phyloP scores from a whole-genome alignment of 2,888 invertebrate genomes.

The Eupithecia abbreviata region DNA sequence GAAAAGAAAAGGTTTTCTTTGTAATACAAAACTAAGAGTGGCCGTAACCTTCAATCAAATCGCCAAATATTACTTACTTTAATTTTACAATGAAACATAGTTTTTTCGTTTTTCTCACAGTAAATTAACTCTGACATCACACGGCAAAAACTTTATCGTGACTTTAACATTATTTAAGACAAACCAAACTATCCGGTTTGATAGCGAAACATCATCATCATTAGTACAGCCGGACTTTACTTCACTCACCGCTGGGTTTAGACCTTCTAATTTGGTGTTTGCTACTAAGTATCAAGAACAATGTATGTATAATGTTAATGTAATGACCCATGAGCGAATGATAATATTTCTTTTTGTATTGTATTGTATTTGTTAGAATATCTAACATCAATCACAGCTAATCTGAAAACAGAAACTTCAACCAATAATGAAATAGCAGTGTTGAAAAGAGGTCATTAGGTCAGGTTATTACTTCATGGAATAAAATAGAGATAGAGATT shows the following conservation, averaged over 20 bases:
- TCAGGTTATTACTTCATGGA: too few relatives aligned
- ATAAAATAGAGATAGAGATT: too few relatives aligned
- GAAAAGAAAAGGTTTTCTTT: background rate
- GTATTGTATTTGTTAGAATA: too few relatives aligned
- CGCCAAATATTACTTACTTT: conserved; percentile 7
- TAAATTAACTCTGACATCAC: conserved; percentile 37
- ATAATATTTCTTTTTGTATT: too few relatives aligned
- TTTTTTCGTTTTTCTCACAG: conserved; percentile 39
- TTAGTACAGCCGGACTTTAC: background rate
- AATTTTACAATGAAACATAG: conserved; percentile 33
- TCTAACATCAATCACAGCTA: too few relatives aligned
- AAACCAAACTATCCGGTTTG: conserved; percentile 33
- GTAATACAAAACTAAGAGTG: background rate
- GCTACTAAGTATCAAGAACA: too few relatives aligned
- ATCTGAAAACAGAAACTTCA: too few relatives aligned
- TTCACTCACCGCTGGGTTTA: background rate
- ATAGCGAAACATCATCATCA: background rate
- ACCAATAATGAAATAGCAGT: too few relatives aligned
- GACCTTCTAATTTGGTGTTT: too few relatives aligned
- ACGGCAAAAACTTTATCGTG: conserved; percentile 33
- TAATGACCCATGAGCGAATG: too few relatives aligned
- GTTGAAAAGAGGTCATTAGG: too few relatives aligned
- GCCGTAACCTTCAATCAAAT: background rate
- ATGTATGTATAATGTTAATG: too few relatives aligned
- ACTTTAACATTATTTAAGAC: conserved; percentile 31